Evolutionary conservation across 2,888 invertebrate genomes (phyloP), one percentile per base, ranked within the genome.

Genomic region (Diplolepis rosae): DNA sequence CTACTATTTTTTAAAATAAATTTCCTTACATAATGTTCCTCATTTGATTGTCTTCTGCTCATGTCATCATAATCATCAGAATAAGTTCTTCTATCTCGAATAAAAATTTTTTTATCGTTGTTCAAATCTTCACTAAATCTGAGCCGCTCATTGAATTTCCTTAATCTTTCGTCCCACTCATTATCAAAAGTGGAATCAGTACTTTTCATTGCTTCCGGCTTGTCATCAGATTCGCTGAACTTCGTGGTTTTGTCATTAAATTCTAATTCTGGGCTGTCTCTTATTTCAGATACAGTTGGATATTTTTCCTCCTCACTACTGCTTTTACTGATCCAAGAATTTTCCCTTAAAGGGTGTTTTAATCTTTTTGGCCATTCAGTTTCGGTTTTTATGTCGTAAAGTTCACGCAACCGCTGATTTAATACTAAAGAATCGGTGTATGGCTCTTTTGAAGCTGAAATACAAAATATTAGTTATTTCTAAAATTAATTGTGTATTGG

Each of bases 311-410:
- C 30, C 13, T 32, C 54, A 24, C 66, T 45, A 11, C 32, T 70
- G n/a, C 52, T 54, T 56, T 32, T 45, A 27, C 48, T 56, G 18
- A 73, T 73, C 73, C 68, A 73, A 30, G 65, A 66, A 73, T 71
- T 73, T 69, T 69, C 69, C 61, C 69, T 28, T 13, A 28, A 68
- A 27, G 30, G 13, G 13, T 45, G 27, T n/a, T 69, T 69, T 51
- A 79, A 68, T 27, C 79, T 80, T 42, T 79, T 82, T 9, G 84
- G 84, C 82, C 83, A 85, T 42, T 86, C 86, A 27, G 83, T 79
- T 51, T 86, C 87, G 4, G 80, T 85, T 50, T 85, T 84, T 32
- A 87, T 82, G 66, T 87, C 85, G 68, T 86, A 87, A 0, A 86
- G 70, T 28, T 87, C 86, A 13, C 79, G 76, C 66, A 86, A 80